These are phyloP conservation scores for Drosophila navojoa DNA, from an alignment of 1,140 invertebrate species.

Conservation along the genomic window DNA sequence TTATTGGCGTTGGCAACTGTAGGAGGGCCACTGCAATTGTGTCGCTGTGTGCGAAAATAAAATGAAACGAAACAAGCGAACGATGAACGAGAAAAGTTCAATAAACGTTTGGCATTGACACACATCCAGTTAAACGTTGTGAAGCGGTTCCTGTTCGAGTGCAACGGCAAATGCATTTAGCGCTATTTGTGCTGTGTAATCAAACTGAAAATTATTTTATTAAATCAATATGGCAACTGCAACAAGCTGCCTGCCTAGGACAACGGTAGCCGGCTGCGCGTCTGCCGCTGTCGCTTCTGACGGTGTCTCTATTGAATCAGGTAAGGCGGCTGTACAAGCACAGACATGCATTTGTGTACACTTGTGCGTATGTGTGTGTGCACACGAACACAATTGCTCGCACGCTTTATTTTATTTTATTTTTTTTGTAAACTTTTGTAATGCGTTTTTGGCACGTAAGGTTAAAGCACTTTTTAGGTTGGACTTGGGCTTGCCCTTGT, in stretches of 20 bases:
- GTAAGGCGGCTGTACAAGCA: constrained; percentile 34
- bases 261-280: constrained; percentile 7
- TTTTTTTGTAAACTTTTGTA: constrained; percentile 30
- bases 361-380: background rate
- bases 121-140: constrained; percentile 38
- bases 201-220: constrained; percentile 7
- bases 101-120: constrained; percentile 67
- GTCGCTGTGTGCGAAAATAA: constrained; percentile 11
- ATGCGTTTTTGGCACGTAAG: constrained; percentile 54
- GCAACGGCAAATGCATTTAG: constrained; percentile 33
- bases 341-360: background rate
- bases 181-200: constrained; percentile 11
- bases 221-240: constrained; percentile 42
- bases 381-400: background rate
- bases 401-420: constrained; percentile 15
- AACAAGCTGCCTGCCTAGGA: constrained; percentile 42
- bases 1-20: background rate
- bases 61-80: constrained; percentile 1
- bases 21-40: constrained; percentile 15
- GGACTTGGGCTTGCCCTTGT: constrained; percentile 58
- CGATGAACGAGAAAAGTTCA: constrained; percentile 51
- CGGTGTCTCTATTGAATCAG: constrained; percentile 18
- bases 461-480: constrained; percentile 69
- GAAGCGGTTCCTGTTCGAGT: constrained; percentile 4
- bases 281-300: background rate